phyloP scores from a whole-genome alignment of 2,797 vertebrate species.

The Phataginus tetradactyla region DNA sequence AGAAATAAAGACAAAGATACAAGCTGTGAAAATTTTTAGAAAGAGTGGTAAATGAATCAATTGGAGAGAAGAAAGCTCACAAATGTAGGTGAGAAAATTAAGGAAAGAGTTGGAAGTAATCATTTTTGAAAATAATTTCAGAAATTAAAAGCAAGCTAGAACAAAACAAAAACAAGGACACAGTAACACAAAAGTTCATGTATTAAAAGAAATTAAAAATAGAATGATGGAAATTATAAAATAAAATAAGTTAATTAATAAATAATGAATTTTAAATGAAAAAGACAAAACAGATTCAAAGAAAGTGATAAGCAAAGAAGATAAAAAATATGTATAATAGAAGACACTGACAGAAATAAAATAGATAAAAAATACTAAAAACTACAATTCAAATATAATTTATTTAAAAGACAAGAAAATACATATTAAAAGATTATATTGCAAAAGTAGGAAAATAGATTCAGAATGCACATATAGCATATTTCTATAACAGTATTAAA shows the following conservation, averaged over 20 bases:
- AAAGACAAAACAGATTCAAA: neutral
- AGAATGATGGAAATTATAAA: neutral
- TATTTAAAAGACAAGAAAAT: neutral
- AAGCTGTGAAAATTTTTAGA: neutral
- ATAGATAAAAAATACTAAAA: neutral
- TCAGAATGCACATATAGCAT: neutral
- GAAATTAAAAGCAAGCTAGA: neutral
- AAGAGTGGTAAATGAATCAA: neutral
- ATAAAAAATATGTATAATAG: neutral
- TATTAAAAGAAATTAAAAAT: neutral
- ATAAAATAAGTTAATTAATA: neutral
- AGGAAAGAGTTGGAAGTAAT: neutral
- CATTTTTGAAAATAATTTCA: neutral
- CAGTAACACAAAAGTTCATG: neutral
- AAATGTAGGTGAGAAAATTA: neutral
- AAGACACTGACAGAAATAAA: neutral
- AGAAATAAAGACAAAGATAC: neutral
- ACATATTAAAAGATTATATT: neutral
- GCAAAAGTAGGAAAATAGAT: neutral
- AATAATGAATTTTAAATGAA: conserved; percentile 11
- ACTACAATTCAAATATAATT: neutral
- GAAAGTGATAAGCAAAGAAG: neutral
- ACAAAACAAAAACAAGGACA: neutral
- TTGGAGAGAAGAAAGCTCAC: neutral
- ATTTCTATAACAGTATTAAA: neutral